Conservation (phyloP, 2,888 invertebrate species). For the Nyleta sp. region DNA sequence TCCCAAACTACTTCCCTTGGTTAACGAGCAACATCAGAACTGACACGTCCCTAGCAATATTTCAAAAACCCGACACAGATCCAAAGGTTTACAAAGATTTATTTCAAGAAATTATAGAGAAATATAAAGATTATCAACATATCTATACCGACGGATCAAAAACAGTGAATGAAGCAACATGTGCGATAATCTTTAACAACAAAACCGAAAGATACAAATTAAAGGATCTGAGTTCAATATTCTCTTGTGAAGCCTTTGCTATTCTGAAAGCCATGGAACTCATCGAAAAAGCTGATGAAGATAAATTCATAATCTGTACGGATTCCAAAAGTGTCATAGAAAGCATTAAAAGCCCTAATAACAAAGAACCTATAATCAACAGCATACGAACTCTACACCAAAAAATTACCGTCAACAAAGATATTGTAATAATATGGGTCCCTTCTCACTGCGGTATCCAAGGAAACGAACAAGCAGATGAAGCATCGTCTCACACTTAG, state of each 20-base stretch:
- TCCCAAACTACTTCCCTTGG: too few species aligned
- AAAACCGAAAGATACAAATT: constrained; percentile 3
- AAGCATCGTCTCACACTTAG: constrained; percentile 20
- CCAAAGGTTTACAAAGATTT: neutral
- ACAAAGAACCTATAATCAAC: constrained; percentile 12
- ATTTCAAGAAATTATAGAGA: constrained; percentile 6
- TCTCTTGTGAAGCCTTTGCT: constrained; percentile 32
- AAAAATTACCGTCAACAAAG: neutral
- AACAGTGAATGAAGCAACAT: constrained; percentile 4
- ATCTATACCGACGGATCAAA: constrained; percentile 32
- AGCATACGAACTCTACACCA: neutral
- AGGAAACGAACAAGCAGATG: constrained; percentile 21
- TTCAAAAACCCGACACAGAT: neutral
- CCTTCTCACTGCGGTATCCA: constrained; percentile 7
- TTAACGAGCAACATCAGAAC: too few species aligned
- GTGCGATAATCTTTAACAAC: constrained; percentile 1
- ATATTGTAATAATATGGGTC: constrained; percentile 6
- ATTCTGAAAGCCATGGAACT: constrained; percentile 3
- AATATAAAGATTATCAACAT: neutral
- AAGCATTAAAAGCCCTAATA: neutral
- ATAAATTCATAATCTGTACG: neutral
- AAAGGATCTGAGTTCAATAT: constrained; percentile 13
- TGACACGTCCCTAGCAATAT: neutral
- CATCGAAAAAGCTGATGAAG: neutral
- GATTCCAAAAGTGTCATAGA: constrained; percentile 13